Evolutionary conservation across 2,113 vertebrate genomes (phyloP).

Genomic region (Fulmarus glacialis): DNA sequence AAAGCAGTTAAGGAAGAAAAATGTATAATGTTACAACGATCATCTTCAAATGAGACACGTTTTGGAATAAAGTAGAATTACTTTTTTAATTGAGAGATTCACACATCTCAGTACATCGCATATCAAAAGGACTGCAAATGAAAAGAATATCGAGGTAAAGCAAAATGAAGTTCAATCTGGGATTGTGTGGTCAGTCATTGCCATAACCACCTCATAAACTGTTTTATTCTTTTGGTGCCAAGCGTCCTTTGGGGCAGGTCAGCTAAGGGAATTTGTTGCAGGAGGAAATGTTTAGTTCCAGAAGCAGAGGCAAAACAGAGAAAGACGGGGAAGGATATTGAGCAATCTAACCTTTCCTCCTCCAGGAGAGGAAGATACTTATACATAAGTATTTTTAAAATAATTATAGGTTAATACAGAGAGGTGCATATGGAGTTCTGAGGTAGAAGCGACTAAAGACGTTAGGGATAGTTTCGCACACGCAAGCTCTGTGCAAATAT

Average conservation of each 20-base stretch:
- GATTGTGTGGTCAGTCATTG: not conserved
- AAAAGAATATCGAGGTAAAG: not conserved
- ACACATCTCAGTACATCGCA: not conserved
- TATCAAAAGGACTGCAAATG: not conserved
- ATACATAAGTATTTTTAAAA: no score
- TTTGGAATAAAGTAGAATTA: not conserved
- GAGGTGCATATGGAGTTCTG: not conserved
- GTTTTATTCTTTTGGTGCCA: not conserved
- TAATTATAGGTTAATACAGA: not conserved
- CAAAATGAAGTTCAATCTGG: not conserved
- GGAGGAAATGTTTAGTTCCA: not conserved
- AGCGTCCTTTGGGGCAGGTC: not conserved
- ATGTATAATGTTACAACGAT: not conserved
- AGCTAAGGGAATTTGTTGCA: not conserved
- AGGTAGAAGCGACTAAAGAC: not conserved
- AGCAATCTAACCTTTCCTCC: not conserved
- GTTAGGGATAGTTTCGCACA: not conserved
- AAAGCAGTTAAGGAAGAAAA: not conserved
- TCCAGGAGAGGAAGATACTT: not conserved
- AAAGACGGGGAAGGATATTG: not conserved
- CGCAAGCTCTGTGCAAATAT: accelerated
- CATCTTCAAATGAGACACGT: not conserved
- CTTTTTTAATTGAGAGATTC: not conserved
- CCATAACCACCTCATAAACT: not conserved
- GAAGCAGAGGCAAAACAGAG: not conserved